phyloP scores from a whole-genome alignment of 2,888 invertebrate genomes.

The Amphimallon solstitiale region DNA sequence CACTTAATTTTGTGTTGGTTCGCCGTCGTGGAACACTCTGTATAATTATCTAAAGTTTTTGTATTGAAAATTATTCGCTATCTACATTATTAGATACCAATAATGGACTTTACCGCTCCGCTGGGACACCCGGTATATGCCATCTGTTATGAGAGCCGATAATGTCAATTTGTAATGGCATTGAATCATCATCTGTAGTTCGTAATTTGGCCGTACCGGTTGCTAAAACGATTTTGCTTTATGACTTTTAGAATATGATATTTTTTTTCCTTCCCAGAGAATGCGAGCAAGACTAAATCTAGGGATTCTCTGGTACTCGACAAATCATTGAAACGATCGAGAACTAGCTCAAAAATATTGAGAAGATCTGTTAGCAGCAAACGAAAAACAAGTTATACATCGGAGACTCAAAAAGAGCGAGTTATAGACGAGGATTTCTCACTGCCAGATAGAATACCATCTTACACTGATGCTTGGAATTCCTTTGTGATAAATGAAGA shows the following conservation, averaged over 20 bases:
- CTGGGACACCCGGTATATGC: too few relatives aligned
- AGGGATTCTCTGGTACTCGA: conserved; percentile 25
- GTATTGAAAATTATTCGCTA: too few relatives aligned
- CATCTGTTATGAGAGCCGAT: too few relatives aligned
- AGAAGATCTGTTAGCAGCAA: conserved; percentile 36
- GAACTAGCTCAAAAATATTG: conserved; percentile 32
- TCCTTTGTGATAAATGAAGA: conserved; percentile 43
- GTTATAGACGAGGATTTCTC: conserved; percentile 21
- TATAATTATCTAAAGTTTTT: too few relatives aligned
- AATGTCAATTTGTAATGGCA: too few relatives aligned
- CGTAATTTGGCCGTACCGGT: too few relatives aligned
- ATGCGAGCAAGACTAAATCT: conserved; percentile 9
- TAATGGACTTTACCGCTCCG: too few relatives aligned
- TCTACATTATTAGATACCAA: too few relatives aligned
- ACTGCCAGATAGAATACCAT: conserved; percentile 44
- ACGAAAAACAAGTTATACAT: conserved; percentile 36
- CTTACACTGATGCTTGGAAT: conserved; percentile 48
- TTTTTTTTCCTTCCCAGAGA: not conserved
- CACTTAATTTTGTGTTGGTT: too few relatives aligned
- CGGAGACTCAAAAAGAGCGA: conserved; percentile 31
- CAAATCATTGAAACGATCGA: conserved; percentile 33
- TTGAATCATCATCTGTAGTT: too few relatives aligned
- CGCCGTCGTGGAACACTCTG: too few relatives aligned
- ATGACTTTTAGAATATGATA: not conserved
- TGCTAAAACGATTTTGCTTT: not conserved